phyloP scores from a whole-genome alignment of 2,797 vertebrate genomes.

The Synanceia verrucosa region DNA sequence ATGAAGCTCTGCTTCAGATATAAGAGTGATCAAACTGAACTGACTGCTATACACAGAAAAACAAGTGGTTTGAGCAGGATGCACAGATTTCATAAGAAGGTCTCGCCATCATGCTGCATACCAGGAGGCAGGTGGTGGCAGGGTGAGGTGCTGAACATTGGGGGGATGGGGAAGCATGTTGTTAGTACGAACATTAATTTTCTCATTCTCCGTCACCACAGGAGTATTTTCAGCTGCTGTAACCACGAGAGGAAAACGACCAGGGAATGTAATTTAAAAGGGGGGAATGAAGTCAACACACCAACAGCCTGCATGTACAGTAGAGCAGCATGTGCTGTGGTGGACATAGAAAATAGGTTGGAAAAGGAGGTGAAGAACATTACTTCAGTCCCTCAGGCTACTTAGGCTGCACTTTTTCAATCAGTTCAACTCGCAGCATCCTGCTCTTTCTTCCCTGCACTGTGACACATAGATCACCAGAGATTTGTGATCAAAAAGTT shows the following conservation, averaged over 20 bases:
- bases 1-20: conserved; percentile 7
- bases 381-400: background rate
- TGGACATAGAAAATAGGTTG: background rate
- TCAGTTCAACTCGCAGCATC: background rate
- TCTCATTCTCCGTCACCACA: conserved; percentile 22
- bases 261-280: background rate
- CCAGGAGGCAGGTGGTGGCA: conserved; percentile 58
- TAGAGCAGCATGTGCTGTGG: background rate
- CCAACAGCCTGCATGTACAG: conserved; percentile 2
- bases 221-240: conserved; percentile 43
- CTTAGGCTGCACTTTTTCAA: background rate
- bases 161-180: conserved; percentile 65
- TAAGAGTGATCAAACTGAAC: background rate
- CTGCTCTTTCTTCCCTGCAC: background rate
- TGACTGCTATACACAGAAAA: background rate
- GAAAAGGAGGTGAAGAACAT: background rate
- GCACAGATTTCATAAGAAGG: conserved; percentile 46
- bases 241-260: background rate
- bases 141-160: conserved; percentile 22
- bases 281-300: background rate
- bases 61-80: background rate
- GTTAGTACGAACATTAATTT: conserved; percentile 46
- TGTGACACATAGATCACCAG: background rate
- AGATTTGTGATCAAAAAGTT: conserved; percentile 22
- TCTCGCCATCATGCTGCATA: conserved; percentile 33